These are phyloP conservation scores for Hydropotes inermis DNA, from an alignment of 2,113 vertebrate species.

Conservation along the genomic window DNA sequence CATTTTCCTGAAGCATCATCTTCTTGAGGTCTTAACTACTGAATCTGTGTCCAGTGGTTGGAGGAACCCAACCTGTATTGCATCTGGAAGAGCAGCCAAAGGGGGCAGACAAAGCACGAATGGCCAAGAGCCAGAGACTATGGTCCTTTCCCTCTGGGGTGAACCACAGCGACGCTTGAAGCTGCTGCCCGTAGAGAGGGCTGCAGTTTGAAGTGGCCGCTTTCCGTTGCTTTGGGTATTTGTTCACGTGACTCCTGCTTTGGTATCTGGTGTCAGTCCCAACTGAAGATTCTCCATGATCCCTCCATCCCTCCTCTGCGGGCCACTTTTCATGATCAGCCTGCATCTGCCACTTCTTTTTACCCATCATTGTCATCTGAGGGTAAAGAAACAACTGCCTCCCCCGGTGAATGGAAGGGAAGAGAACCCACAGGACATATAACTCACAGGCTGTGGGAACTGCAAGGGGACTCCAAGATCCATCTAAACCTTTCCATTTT, in stretches of 20 bases:
- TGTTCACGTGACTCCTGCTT: neutral
- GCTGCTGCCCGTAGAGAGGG: no score
- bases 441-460: neutral
- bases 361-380: neutral
- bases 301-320: neutral
- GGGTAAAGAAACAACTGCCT: neutral
- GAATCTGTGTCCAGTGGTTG: neutral
- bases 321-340: neutral
- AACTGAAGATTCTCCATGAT: no score
- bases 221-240: neutral
- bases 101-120: rapidly evolving
- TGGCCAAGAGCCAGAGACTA: neutral
- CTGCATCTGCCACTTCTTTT: neutral
- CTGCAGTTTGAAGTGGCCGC: no score
- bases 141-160: neutral
- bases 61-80: neutral
- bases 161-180: neutral
- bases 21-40: neutral
- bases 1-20: neutral
- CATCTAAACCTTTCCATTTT: neutral
- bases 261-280: neutral
- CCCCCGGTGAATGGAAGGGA: neutral
- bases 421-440: neutral
- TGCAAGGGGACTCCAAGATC: neutral
- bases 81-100: no score